Evolutionary conservation across 1,140 invertebrate genomes (phyloP).

Genomic region (Polyergus mexicanus): DNA sequence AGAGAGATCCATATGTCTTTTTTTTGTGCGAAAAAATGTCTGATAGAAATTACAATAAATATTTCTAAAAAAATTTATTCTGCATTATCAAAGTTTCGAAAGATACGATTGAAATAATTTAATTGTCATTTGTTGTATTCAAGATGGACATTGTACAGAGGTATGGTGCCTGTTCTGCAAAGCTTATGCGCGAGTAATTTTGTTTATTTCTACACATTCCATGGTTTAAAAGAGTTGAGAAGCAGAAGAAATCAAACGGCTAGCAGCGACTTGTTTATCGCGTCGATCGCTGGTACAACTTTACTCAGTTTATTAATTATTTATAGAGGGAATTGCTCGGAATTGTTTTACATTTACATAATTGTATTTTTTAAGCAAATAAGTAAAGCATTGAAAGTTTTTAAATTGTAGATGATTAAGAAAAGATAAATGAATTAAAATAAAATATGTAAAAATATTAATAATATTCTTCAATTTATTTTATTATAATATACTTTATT

Average conservation of each 20-base stretch:
- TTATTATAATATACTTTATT: neutral
- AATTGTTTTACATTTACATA: too few species aligned
- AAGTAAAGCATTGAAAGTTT: neutral
- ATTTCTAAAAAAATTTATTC: neutral
- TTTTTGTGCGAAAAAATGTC: neutral
- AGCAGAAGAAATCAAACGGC: conserved; percentile 87
- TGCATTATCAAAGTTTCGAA: neutral
- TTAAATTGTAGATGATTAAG: neutral
- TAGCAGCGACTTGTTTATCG: conserved; percentile 92
- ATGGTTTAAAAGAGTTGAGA: conserved; percentile 91
- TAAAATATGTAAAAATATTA: neutral
- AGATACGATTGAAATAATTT: neutral
- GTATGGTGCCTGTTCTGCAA: conserved; percentile 93
- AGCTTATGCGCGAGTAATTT: conserved; percentile 96
- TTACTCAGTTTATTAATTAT: neutral
- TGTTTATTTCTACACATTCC: conserved; percentile 97
- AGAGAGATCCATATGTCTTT: neutral
- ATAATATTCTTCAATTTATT: neutral
- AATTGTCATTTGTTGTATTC: neutral
- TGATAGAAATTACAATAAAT: neutral
- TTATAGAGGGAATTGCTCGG: neutral
- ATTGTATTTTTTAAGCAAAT: too few species aligned
- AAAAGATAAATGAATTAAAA: neutral
- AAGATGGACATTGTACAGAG: conserved; percentile 89
- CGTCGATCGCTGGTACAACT: conserved; percentile 90